Percentiles rank a stretch among this genome's conserved stretches.
Conservation (phyloP, 2,797 vertebrate genomes). For the Enteromius radiatus region DNA sequence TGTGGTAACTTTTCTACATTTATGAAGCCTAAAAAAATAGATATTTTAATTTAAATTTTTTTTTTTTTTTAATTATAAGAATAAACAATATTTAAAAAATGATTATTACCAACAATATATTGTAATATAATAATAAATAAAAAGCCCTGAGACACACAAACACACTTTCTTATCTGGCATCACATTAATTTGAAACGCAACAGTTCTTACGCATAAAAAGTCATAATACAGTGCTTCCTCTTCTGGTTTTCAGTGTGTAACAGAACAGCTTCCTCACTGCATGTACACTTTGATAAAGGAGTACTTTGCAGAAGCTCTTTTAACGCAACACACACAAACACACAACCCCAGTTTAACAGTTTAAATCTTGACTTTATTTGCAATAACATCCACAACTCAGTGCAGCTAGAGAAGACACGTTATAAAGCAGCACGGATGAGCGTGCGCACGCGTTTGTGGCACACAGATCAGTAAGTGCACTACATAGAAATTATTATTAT, state of each 20-base stretch:
- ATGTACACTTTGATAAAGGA: neutral
- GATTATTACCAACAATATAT: neutral
- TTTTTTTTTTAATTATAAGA: neutral
- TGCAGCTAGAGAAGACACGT: constrained; percentile 74
- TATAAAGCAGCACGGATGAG: constrained; percentile 63
- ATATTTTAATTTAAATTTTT: neutral
- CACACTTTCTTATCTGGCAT: neutral
- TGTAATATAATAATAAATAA: neutral
- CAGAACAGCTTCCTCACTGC: neutral
- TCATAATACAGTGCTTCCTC: neutral
- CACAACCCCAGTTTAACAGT: neutral
- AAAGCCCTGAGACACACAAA: neutral
- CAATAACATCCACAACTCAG: constrained; percentile 69
- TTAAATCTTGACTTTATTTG: constrained; percentile 68
- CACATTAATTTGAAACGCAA: neutral
- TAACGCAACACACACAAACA: constrained; percentile 17
- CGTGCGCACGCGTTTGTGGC: constrained; percentile 56
- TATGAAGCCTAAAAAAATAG: neutral
- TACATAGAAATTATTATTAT: constrained; percentile 55
- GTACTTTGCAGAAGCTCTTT: constrained; percentile 9
- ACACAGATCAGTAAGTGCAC: constrained; percentile 68
- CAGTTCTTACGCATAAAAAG: neutral
- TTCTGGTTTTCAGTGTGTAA: neutral
- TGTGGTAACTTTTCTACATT: neutral
- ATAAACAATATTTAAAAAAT: too few species aligned